Percentiles rank a stretch among this genome's conserved stretches.
phyloP scores from a whole-genome alignment of 2,797 vertebrate species.

The Bufotes viridis region DNA sequence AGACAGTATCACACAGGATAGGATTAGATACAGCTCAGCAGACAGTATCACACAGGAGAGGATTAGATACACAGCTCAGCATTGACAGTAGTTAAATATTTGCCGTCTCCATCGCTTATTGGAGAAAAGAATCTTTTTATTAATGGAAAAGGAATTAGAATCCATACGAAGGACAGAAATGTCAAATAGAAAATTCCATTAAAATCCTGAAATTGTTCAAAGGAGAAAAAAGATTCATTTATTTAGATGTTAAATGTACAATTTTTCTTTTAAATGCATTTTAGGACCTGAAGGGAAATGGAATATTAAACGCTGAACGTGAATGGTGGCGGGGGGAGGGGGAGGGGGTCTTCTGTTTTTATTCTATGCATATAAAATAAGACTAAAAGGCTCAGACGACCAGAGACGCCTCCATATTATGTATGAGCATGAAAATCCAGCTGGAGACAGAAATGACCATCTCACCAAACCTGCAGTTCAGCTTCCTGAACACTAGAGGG shows the following conservation, averaged over 20 bases:
- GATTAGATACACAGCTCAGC: too few species aligned
- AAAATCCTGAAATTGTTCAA: neutral
- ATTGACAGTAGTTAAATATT: neutral
- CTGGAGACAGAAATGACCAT: too few species aligned
- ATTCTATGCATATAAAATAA: neutral
- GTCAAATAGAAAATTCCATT: conserved; percentile 10
- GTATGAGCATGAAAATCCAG: too few species aligned
- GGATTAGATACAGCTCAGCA: too few species aligned
- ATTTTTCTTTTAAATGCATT: neutral
- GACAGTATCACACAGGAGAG: too few species aligned
- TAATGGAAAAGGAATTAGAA: neutral
- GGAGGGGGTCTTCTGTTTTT: neutral
- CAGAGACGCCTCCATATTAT: too few species aligned
- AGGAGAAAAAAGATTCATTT: neutral
- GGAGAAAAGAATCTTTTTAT: neutral
- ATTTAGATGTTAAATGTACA: conserved; percentile 12
- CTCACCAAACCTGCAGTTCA: too few species aligned
- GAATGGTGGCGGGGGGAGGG: neutral
- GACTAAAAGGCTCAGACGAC: too few species aligned
- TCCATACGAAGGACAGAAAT: neutral
- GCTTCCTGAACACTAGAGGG: too few species aligned
- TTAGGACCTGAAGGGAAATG: neutral
- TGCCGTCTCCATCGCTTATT: neutral
- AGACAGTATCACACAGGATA: too few species aligned
- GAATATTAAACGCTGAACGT: neutral